Percentiles rank a stretch among this genome's conserved stretches.
phyloP scores from a whole-genome alignment of 2,888 invertebrate genomes.

The Peribatodes rhomboidaria region DNA sequence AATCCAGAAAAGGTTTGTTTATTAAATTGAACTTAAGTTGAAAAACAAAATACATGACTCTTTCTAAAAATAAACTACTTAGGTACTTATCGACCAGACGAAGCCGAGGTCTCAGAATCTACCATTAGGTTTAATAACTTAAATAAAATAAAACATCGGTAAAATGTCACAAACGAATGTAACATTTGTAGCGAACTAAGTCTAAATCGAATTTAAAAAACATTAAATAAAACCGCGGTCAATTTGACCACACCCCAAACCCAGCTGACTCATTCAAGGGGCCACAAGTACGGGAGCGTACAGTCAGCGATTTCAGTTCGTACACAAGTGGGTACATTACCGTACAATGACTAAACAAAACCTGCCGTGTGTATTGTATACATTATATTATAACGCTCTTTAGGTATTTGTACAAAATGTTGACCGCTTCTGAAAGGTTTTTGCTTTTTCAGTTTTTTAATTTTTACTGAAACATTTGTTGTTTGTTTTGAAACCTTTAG shows the following conservation, averaged over 20 bases:
- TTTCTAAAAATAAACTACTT: too few relatives aligned
- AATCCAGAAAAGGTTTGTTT: background rate
- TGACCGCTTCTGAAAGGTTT: background rate
- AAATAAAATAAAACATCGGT: too few relatives aligned
- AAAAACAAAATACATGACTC: too few relatives aligned
- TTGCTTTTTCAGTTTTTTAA: background rate
- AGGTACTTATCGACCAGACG: too few relatives aligned
- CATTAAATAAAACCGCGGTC: constrained; percentile 12
- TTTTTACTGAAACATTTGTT: background rate
- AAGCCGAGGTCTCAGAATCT: too few relatives aligned
- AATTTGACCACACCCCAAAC: constrained; percentile 27
- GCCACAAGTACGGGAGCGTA: constrained; percentile 51
- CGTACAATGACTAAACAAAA: constrained; percentile 41
- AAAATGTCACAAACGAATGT: too few relatives aligned
- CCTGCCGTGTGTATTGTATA: constrained; percentile 14
- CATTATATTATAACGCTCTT: constrained; percentile 22
- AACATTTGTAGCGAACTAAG: too few relatives aligned
- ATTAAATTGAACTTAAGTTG: too few relatives aligned
- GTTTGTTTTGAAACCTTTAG: background rate
- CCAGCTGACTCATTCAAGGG: constrained; percentile 61
- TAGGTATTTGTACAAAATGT: constrained; percentile 23
- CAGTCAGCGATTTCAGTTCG: constrained; percentile 53
- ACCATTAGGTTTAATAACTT: too few relatives aligned
- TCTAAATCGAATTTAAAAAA: background rate
- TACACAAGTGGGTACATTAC: constrained; percentile 36